Base-by-base conservation (phyloP, 2,113 vertebrate species). In the Pedetes capensis region DNA sequence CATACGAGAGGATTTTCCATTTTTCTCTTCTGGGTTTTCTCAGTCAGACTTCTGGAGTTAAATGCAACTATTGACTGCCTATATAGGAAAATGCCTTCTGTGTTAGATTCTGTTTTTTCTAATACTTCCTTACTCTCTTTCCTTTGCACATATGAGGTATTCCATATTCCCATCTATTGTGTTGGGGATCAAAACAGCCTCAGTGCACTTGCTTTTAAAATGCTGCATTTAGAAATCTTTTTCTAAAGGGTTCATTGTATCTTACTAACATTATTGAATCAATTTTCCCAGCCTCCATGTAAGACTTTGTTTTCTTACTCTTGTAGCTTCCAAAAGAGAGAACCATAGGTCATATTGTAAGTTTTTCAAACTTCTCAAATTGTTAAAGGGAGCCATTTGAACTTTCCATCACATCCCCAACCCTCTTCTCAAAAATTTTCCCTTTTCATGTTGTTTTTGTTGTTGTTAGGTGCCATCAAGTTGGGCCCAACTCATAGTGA, bases 1-100 rank as follows among this genome's bases (percentile, higher is more conserved):
- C 22, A 34, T 8, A 87, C 42, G 27, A 87, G n/a, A 11, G 66
- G 29, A 51, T 72, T 90, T 92, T 90, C 27, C 11, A 42, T 53
- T 90, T 94, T 76, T 87, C 71, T n/a, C 55, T 86, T 75, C n/a
- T 75, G 18, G 5, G 6, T 83, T 47, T 86, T 86, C 57, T 92
- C 22, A 37, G 17, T 53, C 29, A 84, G 14, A 74, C 80, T 92
- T 68, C 57, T 68, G 39, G 8, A 20, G 29, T 29, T 92, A 85
- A 74, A 20, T 76, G 13, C 47, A 82, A 79, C 82, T 69, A 59
- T 53, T 63, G 37, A 57, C 5, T 57, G 42, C 12, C 3, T 37
- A 34, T 80, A 34, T 74, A 90, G 37, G 11, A 63, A 72, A 89
- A 75, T 37, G 8, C 3, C 47, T 80, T 66, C 20, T 68, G 8